phyloP scores from a whole-genome alignment of 2,113 vertebrate species.

The Oncorhynchus clarkii region DNA sequence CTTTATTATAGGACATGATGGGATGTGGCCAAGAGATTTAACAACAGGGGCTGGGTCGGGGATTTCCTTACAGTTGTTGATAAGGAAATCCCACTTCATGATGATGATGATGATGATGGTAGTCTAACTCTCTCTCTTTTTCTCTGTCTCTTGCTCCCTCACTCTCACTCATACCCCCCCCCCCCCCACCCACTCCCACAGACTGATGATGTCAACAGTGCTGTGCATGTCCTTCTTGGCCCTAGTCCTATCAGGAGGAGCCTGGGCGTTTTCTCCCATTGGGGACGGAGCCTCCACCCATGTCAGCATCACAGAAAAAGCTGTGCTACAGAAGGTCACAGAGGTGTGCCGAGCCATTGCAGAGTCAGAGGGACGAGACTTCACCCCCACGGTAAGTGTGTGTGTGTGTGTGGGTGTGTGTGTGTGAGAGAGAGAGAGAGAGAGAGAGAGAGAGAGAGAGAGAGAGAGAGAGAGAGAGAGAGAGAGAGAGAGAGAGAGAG shows the following conservation, averaged over 20 bases:
- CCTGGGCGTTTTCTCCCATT: constrained; percentile 56
- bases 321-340: constrained; percentile 51
- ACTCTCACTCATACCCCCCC: not conserved
- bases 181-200: not conserved
- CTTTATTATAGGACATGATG: too few relatives aligned
- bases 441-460: too few relatives aligned
- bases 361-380: constrained; percentile 52
- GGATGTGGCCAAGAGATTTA: too few relatives aligned
- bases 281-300: constrained; percentile 53
- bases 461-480: too few relatives aligned
- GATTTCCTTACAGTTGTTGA: too few relatives aligned
- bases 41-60: too few relatives aligned
- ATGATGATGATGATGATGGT: too few relatives aligned
- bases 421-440: too few relatives aligned
- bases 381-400: constrained; percentile 62
- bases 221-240: constrained; percentile 36
- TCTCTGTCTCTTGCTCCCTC: not conserved
- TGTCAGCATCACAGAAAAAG: constrained; percentile 59
- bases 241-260: constrained; percentile 21
- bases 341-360: constrained; percentile 64
- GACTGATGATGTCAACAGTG: constrained; percentile 39
- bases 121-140: too few relatives aligned
- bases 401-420: too few relatives aligned
- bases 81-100: not conserved
- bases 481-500: too few relatives aligned